A percentile compares a stretch with the other conserved stretches of the same genome.
Conservation (phyloP, 2,113 vertebrate genomes). For the Alces alces region DNA sequence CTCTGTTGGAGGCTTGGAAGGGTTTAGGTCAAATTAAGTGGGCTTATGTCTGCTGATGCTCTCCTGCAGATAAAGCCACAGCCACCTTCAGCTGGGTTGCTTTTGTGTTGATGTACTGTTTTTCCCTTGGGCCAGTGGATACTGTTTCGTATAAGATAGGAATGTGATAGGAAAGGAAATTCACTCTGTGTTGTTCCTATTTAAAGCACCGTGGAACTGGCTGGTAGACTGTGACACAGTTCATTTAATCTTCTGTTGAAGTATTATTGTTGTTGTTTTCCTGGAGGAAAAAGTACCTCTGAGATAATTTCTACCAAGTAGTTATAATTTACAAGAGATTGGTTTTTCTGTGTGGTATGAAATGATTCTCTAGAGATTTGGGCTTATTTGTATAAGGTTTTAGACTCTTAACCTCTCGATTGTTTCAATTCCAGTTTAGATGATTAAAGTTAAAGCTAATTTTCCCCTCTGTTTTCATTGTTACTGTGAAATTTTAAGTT, state of each 20-base stretch:
- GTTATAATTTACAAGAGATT: conserved; percentile 15
- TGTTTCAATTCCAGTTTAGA: background rate
- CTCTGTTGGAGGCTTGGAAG: conserved; percentile 46
- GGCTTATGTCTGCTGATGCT: conserved; percentile 30
- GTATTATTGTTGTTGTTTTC: conserved; percentile 39
- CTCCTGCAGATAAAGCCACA: conserved; percentile 47
- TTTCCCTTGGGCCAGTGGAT: conserved; percentile 5
- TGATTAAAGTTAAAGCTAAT: conserved; percentile 9
- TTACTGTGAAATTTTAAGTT: background rate
- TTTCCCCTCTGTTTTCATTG: conserved; percentile 7
- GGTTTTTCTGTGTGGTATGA: conserved; percentile 38
- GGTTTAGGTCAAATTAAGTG: conserved; percentile 47
- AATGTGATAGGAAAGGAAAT: conserved; percentile 34
- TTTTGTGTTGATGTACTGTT: conserved; percentile 47
- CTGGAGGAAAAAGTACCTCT: background rate
- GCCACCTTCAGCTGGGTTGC: background rate
- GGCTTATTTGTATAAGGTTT: conserved; percentile 12
- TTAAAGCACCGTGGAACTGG: background rate
- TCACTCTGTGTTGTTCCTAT: conserved; percentile 51
- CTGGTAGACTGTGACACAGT: conserved; percentile 1
- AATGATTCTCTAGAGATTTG: background rate
- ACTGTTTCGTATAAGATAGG: conserved; percentile 42
- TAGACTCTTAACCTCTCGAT: conserved; percentile 23
- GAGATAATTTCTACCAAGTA: conserved; percentile 17
- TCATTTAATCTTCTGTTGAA: conserved; percentile 21